A percentile compares a stretch with the other conserved stretches of the same genome.
Evolutionary conservation across 2,113 vertebrate genomes (phyloP).

Genomic region (Elephantulus edwardii): DNA sequence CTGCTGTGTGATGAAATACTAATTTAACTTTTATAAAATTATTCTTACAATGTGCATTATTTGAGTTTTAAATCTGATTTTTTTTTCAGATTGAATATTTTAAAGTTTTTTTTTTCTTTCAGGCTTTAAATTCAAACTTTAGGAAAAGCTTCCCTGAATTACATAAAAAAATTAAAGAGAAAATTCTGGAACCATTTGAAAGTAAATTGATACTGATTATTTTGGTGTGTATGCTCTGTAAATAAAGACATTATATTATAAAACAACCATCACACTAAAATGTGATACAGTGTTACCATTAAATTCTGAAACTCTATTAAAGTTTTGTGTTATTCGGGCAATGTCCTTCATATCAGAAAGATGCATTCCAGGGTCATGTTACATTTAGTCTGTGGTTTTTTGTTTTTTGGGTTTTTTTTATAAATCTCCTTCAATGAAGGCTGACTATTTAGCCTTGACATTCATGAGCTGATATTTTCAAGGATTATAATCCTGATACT

Average conservation of each 20-base stretch:
- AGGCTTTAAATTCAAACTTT: background rate
- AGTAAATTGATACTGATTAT: background rate
- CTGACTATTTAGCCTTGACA: background rate
- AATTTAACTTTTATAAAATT: constrained; percentile 24
- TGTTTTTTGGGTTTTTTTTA: background rate
- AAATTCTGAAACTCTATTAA: background rate
- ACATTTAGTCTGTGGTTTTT: no score
- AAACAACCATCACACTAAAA: background rate
- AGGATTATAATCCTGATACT: background rate
- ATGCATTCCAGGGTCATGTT: no score
- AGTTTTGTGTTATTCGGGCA: background rate
- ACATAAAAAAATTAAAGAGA: background rate
- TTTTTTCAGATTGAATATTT: background rate
- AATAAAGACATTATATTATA: background rate
- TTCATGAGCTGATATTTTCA: background rate
- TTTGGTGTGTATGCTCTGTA: background rate
- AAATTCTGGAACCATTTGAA: background rate
- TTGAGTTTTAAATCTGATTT: background rate
- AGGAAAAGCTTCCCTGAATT: background rate
- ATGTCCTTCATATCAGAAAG: background rate
- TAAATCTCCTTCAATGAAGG: background rate
- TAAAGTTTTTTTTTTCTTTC: background rate
- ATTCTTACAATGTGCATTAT: background rate
- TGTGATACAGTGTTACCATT: no score
- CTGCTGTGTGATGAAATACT: background rate